Base-by-base conservation (phyloP, 2,113 vertebrate species). In the Thalassarche chlororhynchos region DNA sequence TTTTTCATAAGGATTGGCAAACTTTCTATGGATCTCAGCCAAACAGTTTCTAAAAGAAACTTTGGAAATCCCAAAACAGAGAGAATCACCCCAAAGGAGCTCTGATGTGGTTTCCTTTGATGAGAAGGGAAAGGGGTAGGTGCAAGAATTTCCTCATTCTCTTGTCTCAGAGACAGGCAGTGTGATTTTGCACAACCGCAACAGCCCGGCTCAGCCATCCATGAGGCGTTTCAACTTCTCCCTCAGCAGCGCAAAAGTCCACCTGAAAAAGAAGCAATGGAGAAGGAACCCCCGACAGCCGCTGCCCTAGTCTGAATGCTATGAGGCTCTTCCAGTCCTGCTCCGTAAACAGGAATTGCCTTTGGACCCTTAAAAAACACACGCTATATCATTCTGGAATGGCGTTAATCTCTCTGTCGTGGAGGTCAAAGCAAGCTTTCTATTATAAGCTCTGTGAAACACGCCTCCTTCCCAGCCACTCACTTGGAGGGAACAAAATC, bases 381-480 rank as follows among this genome's bases (percentile, higher is more conserved):
- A 2, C 46, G 60, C 58, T 40, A 4, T 94, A 92, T 94, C 89
- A 36, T 65, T 90, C 76, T 64, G 89, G 93, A 93, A 98, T 65
- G 92, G 92, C 0, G 74, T 71, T 97, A 96, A 97, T 95, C 95
- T 89, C 78, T 75, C 18, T n/a, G 87, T 68, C 2, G 0, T 24
- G 42, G 86, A 87, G 88, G 92, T 85, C 89, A 94, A 83, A 96
- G 89, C 51, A 77, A 78, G 36, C 34, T 89, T 97, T 95, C 95
- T 97, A 94, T 97, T 96, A 88, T 89, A 96, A 95, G 93, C 87
- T 69, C 75, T 23, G 54, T 64, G 64, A 91, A 93, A 94, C 84
- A 93, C 91, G 81, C 93, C 85, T 84, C 69, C 80, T 84, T 71
- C 64, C 55, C 91, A 97, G 79, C 66, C 95, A 96, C 95, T 90